Evolutionary conservation across 2,888 invertebrate species (phyloP).

Genomic region (Melipona bicolor): DNA sequence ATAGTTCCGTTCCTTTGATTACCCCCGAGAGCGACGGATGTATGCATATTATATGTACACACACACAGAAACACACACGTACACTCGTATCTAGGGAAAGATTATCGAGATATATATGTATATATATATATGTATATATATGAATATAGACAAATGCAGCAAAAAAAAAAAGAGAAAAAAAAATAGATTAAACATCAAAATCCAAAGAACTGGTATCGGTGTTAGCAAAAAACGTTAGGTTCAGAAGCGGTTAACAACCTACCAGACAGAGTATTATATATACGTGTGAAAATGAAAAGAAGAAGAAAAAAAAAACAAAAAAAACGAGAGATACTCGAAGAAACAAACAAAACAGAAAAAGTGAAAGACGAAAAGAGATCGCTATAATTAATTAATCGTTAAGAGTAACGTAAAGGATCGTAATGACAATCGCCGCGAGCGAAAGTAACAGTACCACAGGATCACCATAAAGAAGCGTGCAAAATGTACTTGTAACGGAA

Average conservation of each 20-base stretch:
- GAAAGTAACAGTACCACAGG: conserved; percentile 74
- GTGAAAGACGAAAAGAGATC: conserved; percentile 20
- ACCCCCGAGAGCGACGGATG: conserved; percentile 60
- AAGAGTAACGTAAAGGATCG: conserved; percentile 48
- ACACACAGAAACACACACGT: conserved; percentile 71
- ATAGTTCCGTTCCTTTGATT: conserved; percentile 53
- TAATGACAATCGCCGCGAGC: conserved; percentile 68
- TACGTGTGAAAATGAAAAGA: neutral
- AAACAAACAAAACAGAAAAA: neutral
- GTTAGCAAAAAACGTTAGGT: conserved; percentile 81
- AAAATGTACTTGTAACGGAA: conserved; percentile 62
- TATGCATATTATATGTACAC: conserved; percentile 74
- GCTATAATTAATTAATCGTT: conserved; percentile 49
- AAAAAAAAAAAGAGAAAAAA: conserved; percentile 8
- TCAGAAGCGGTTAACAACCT: conserved; percentile 81
- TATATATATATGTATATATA: neutral
- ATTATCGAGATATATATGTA: conserved; percentile 56
- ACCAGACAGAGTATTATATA: conserved; percentile 75
- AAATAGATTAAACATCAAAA: conserved; percentile 73
- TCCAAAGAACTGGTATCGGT: conserved; percentile 68
- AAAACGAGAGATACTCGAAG: no score
- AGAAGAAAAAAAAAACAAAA: conserved; percentile 44
- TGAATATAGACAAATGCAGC: conserved; percentile 76
- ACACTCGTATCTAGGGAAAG: conserved; percentile 73
- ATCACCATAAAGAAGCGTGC: conserved; percentile 82